These are phyloP conservation scores for Diarsia mendica DNA, from an alignment of 2,888 invertebrate species.

Conservation along the genomic window DNA sequence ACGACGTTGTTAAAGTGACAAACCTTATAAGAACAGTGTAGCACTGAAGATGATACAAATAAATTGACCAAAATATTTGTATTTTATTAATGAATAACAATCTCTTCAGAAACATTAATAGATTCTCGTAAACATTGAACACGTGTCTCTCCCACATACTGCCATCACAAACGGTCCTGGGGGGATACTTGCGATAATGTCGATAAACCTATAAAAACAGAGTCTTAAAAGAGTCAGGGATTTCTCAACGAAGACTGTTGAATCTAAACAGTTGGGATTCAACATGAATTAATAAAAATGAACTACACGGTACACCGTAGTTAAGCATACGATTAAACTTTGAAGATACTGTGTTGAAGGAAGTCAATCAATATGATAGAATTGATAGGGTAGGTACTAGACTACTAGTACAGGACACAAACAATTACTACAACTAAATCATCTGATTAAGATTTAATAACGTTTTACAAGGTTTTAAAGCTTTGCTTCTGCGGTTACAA, in stretches of 20 bases:
- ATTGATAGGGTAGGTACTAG: no score
- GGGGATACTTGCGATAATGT: slow-evolving; percentile 22
- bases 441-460: neutral
- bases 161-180: slow-evolving; percentile 27
- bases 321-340: neutral
- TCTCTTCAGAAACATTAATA: slow-evolving; percentile 8
- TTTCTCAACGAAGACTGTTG: neutral
- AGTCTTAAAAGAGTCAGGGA: neutral
- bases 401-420: no score
- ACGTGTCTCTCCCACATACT: slow-evolving; percentile 46
- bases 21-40: neutral
- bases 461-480: neutral
- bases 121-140: slow-evolving; percentile 42
- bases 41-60: neutral
- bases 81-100: slow-evolving; percentile 18
- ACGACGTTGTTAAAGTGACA: neutral
- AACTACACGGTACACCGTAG: neutral
- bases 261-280: neutral
- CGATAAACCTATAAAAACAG: slow-evolving; percentile 10
- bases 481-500: neutral
- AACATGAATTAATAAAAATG: neutral
- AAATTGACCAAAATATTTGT: slow-evolving; percentile 24
- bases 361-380: neutral
- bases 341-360: neutral
- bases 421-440: no score